Evolutionary conservation across 92 coral and sea anemone species (phyloP).

Genomic region (Porites lobata): DNA sequence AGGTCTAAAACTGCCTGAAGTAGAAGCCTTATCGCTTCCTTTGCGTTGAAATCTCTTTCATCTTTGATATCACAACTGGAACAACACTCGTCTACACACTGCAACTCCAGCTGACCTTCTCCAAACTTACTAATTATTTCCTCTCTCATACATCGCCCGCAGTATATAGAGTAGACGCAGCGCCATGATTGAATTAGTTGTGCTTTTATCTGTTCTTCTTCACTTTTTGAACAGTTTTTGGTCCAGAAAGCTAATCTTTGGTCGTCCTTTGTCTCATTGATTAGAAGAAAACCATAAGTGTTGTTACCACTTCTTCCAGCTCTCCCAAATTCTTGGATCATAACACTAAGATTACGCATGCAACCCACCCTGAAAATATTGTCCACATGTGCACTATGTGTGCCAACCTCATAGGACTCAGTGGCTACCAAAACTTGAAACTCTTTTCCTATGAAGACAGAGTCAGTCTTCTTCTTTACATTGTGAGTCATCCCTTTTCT

Average conservation of each 20-base stretch:
- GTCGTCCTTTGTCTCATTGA: conserved; percentile 70
- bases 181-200: conserved; percentile 57
- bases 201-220: conserved; percentile 28
- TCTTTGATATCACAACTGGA: conserved; percentile 61
- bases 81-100: conserved; percentile 56
- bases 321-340: conserved; percentile 73
- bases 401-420: conserved; percentile 75
- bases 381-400: conserved; percentile 79
- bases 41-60: conserved; percentile 43
- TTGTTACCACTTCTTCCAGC: conserved; percentile 67
- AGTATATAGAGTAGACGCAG: conserved; percentile 60
- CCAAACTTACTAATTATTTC: conserved; percentile 40
- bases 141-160: conserved; percentile 52
- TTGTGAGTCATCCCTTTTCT: conserved; percentile 43
- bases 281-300: conserved; percentile 58
- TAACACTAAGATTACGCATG: conserved; percentile 68
- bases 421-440: conserved; percentile 74
- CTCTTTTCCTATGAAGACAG: conserved; percentile 43
- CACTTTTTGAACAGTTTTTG: conserved; percentile 13
- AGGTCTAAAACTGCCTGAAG: conserved; percentile 50
- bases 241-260: conserved; percentile 65
- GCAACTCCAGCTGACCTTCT: conserved; percentile 43
- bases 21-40: conserved; percentile 41
- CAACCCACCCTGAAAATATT: conserved; percentile 67
- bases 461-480: conserved; percentile 42